Evolutionary conservation across 2,797 vertebrate genomes (phyloP), one percentile per base, ranked within the genome.

Genomic region (Alcedo atthis): DNA sequence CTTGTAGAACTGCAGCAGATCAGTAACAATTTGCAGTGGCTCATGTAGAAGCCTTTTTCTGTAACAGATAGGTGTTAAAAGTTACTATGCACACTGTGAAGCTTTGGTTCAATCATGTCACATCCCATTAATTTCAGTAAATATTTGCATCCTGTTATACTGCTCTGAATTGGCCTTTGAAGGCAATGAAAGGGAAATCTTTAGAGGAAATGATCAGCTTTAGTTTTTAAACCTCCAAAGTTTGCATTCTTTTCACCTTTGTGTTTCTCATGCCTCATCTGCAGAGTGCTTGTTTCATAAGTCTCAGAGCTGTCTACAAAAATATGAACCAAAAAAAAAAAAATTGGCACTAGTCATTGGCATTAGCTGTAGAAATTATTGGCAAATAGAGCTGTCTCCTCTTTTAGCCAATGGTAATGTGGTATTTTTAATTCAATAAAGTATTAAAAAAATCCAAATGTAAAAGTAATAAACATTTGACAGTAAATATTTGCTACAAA

Each of bases 361-460:
- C 96, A 96, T 97, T 96, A 91, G 88, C 92, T 97, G 86, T 91
- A 97, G 95, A 96, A 97, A 94, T 97, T 96, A 97, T 77, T 98
- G 97, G 97, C 97, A 97, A 96, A 96, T 92, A 63, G 15, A 95
- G 87, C 97, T 91, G 97, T 97, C 97, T 98, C 97, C 93, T 97
- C 95, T 97, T 94, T 78, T 95, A 96, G 97, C 97, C 97, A 97
- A 95, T 97, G 93, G 96, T 94, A 97, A 97, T 97, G 97, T 96
- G 97, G 94, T 97, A 97, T 97, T 97, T 97, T 97, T 97, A 97
- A 97, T 97, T 97, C 96, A 96, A 89, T 97, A 96, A 97, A 97
- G 93, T 92, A 95, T 96, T 95, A 93, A 95, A 97, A 97, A 97
- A 97, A 95, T 92, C 93, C 93, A 97, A 97, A 97, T 94, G 92